Base-by-base conservation (phyloP, 1,140 invertebrate genomes). In the Himalopsyche phryganea region DNA sequence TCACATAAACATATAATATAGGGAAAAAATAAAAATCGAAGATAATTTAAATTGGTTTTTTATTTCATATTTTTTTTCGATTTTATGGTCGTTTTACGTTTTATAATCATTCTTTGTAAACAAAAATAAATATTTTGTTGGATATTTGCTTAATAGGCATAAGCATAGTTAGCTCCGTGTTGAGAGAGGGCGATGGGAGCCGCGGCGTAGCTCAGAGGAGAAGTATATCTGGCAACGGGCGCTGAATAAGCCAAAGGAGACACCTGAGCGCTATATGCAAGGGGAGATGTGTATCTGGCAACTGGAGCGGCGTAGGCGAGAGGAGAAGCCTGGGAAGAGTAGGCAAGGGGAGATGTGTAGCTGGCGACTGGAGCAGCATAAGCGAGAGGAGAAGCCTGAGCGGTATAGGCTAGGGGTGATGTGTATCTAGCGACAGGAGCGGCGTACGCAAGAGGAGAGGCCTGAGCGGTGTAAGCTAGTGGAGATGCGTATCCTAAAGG, bases 181-280 rank as follows among this genome's bases (percentile, higher is more conserved):
- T 45, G 32, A 13, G 32, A 32, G 13, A 33, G 10, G 2, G 51
- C 19, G 41, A 28, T 10, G 9, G 51, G 38, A 32, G 40, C 14
- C 20, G 51, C 42, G 41, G 28, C 6, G 42, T 51, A 40, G 42
- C 35, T 41, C 32, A 42, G 20, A 66, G 46, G 14, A 52, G 51
- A 60, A 38, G 66, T 9, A 9, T 28, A 53, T n/a, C n/a, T n/a
- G 54, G 69, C 60, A 13, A 67, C 58, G 51, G 62, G 52, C 6
- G 55, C 53, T 52, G 66, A 68, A 61, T 68, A 67, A 6, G 69
- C 70, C 3, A 66, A 56, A 33, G 66, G 66, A 63, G 61, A 58
- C 23, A 45, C 10, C 50, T 40, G 65, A 5, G 13, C 66, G 42
- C 66, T 65, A 33, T 63, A 60, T 11, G 53, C 40, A 40, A 64